A percentile compares a stretch with the other conserved stretches of the same genome.
phyloP scores from a whole-genome alignment of 2,113 vertebrate genomes.

The Elgaria multicarinata region DNA sequence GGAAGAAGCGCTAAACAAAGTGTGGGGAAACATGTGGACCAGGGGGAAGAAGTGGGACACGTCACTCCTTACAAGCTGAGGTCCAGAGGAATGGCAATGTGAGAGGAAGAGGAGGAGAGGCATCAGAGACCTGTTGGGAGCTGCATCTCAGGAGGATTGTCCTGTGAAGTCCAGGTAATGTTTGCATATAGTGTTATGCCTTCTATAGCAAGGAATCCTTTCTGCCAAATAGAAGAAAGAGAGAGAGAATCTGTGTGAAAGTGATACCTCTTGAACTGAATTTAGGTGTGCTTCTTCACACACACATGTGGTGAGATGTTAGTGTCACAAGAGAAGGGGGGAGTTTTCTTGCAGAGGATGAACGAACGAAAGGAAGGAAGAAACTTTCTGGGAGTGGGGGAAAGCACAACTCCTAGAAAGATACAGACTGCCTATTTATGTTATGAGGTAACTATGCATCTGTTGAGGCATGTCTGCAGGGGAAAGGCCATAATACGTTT shows the following conservation, averaged over 20 bases:
- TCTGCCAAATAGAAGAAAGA: constrained; percentile 22
- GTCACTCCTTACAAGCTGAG: constrained; percentile 64
- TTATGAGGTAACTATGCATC: background rate
- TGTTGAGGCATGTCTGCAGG: constrained; percentile 20
- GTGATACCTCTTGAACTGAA: background rate
- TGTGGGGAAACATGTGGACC: constrained; percentile 54
- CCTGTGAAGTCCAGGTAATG: constrained; percentile 69
- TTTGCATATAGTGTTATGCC: constrained; percentile 47
- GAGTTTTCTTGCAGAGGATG: background rate
- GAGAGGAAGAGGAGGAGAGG: constrained; percentile 47
- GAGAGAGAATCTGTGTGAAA: background rate
- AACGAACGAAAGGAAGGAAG: background rate
- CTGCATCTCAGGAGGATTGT: constrained; percentile 46
- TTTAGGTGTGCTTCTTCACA: background rate
- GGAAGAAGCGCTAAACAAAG: constrained; percentile 59
- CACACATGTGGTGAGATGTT: background rate
- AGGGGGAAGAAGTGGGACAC: constrained; percentile 56
- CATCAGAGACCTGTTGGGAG: constrained; percentile 57
- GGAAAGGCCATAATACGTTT: background rate
- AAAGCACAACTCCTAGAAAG: background rate
- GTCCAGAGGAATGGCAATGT: constrained; percentile 48
- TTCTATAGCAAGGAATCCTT: constrained; percentile 44
- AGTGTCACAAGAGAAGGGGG: background rate
- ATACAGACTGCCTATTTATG: background rate
- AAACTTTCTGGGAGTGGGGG: background rate